These are phyloP conservation scores for Micrastur ruficollis DNA, from an alignment of 2,797 vertebrate species.

Conservation along the genomic window DNA sequence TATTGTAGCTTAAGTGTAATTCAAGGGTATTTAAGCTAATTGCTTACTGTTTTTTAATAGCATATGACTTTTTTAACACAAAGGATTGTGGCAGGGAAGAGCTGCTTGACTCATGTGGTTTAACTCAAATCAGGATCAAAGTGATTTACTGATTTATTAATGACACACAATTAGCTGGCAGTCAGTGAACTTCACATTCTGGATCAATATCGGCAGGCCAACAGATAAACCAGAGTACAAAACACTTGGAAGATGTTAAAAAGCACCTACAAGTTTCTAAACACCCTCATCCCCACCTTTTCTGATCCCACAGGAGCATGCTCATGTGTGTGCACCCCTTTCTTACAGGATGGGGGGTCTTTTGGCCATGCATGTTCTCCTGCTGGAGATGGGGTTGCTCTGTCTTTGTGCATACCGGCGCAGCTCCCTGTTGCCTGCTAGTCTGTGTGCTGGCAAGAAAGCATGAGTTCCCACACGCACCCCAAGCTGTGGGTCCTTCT, in stretches of 20 bases:
- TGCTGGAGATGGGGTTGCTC: background rate
- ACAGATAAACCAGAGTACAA: background rate
- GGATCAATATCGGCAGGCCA: background rate
- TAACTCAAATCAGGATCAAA: background rate
- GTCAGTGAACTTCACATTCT: background rate
- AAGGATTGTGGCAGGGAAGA: background rate
- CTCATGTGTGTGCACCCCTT: accelerated
- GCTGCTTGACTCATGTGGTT: background rate
- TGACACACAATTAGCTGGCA: background rate
- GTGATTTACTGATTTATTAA: constrained; percentile 30
- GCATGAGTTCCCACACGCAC: accelerated
- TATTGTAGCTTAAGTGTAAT: background rate
- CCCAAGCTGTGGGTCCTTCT: background rate
- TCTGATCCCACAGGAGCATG: background rate
- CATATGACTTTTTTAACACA: background rate
- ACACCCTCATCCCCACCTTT: background rate
- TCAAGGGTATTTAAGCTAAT: background rate
- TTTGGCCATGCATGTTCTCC: background rate
- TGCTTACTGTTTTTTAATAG: constrained; percentile 4
- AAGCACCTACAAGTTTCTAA: background rate
- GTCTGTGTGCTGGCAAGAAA: accelerated
- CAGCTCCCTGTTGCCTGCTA: background rate
- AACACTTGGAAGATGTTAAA: background rate
- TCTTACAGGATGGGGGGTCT: background rate
- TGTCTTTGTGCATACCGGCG: background rate